phyloP scores from a whole-genome alignment of 2,113 vertebrate genomes.

The Psittacara wagleri region DNA sequence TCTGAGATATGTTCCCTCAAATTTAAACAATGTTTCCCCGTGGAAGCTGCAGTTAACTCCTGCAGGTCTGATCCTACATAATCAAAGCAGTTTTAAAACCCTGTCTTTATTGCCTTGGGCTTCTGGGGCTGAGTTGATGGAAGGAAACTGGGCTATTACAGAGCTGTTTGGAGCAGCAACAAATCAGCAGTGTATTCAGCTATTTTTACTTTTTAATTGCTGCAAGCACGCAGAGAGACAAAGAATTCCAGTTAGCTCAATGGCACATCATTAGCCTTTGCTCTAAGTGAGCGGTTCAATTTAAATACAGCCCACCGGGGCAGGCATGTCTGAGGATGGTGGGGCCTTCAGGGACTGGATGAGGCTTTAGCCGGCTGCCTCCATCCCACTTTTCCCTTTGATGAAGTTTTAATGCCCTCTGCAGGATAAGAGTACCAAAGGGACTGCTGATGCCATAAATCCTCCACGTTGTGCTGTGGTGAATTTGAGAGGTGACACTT shows the following conservation, averaged over 20 bases:
- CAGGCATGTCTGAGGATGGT: neutral
- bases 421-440: conserved; percentile 30
- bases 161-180: neutral
- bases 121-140: neutral
- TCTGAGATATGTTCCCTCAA: neutral
- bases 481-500: neutral
- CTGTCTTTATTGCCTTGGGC: neutral
- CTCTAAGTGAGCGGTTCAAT: neutral
- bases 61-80: neutral
- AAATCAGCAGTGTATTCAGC: neutral
- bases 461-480: neutral
- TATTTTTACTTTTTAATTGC: neutral
- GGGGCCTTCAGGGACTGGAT: neutral
- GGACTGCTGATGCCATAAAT: neutral
- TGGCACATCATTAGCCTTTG: neutral
- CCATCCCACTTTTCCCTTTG: neutral
- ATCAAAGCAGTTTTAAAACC: neutral
- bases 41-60: neutral
- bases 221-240: neutral
- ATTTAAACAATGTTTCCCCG: neutral
- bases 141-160: neutral
- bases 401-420: conserved; percentile 63
- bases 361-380: neutral
- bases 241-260: neutral
- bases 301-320: fast-evolving